A percentile compares a stretch with the other conserved stretches of the same genome.
Evolutionary conservation across 2,113 vertebrate genomes (phyloP).

Genomic region (Pangasianodon hypophthalmus): DNA sequence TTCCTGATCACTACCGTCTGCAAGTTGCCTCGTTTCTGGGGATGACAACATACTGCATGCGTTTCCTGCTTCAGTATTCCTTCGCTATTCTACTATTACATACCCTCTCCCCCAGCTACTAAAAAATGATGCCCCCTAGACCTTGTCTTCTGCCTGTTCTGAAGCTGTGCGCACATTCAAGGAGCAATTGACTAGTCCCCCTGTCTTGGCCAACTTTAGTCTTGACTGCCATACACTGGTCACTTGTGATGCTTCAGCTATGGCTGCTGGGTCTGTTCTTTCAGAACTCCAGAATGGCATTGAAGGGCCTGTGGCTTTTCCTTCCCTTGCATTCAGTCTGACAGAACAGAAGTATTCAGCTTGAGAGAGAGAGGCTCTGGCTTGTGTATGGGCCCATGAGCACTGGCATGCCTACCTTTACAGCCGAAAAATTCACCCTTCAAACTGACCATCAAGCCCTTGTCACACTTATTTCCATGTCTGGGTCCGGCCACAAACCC

Average conservation of each 20-base stretch:
- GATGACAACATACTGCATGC: not conserved
- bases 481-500: no score
- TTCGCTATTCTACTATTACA: no score
- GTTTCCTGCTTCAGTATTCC: not conserved
- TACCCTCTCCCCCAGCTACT: not conserved
- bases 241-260: not conserved
- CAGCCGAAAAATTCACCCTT: not conserved
- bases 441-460: not conserved
- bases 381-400: no score
- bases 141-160: not conserved
- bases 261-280: not conserved
- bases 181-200: not conserved
- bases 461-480: not conserved
- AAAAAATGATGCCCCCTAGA: not conserved
- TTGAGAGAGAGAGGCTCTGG: not conserved
- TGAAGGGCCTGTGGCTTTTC: not conserved
- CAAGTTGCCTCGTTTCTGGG: not conserved
- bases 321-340: not conserved
- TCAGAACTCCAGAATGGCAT: not conserved
- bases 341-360: not conserved
- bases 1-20: not conserved
- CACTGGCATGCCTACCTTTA: not conserved
- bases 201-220: not conserved
- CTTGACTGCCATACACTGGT: not conserved
- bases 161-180: not conserved